These are phyloP conservation scores for Daubentonia madagascariensis DNA, from an alignment of 2,113 vertebrate species.

Conservation along the genomic window DNA sequence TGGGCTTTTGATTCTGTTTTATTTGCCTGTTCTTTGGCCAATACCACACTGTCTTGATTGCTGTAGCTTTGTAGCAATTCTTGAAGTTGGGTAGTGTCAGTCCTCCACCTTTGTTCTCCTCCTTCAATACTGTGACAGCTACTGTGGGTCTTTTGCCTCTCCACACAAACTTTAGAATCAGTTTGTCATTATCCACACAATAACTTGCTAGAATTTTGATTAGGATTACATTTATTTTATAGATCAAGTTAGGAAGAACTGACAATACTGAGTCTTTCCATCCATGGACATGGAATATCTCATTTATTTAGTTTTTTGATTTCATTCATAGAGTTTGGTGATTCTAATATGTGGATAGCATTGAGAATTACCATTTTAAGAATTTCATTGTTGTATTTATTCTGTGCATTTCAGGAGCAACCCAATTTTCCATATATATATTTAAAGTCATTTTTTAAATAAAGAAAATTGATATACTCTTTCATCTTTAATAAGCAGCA, in stretches of 20 bases:
- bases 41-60: neutral
- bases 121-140: neutral
- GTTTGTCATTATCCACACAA: neutral
- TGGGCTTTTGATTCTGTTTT: neutral
- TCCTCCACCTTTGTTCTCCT: neutral
- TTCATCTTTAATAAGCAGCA: neutral
- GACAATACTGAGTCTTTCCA: neutral
- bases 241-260: neutral
- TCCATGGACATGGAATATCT: neutral
- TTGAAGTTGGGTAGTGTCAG: neutral
- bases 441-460: neutral
- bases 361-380: neutral
- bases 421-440: neutral
- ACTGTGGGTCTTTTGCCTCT: neutral
- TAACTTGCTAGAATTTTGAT: neutral
- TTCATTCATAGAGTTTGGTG: neutral
- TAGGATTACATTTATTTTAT: neutral
- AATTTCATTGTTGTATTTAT: neutral
- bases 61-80: neutral
- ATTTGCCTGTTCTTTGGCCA: neutral
- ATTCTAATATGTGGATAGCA: neutral
- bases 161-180: neutral
- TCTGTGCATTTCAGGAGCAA: neutral
- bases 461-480: neutral
- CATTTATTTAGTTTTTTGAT: neutral